Percentiles rank a stretch among this genome's conserved stretches.
Conservation (phyloP, 2,888 invertebrate species). For the Octodonta nipae region DNA sequence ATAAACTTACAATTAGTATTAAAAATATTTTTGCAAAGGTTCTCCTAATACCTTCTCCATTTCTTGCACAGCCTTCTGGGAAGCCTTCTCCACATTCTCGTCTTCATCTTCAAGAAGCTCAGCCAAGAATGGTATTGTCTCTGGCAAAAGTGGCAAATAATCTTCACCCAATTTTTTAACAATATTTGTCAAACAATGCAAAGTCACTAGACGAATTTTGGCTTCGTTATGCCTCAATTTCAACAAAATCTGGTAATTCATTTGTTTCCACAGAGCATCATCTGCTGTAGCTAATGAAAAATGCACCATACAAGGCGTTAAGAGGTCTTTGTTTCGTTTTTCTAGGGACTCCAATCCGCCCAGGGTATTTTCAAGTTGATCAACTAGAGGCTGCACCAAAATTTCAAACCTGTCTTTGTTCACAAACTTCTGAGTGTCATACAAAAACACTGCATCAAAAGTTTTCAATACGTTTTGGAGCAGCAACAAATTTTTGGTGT, state of each 20-base stretch:
- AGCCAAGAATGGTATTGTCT: conserved; percentile 86
- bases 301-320: conserved; percentile 71
- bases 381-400: conserved; percentile 74
- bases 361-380: conserved; percentile 69
- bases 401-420: conserved; percentile 74
- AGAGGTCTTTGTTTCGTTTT: conserved; percentile 42
- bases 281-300: conserved; percentile 72
- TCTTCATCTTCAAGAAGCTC: conserved; percentile 86
- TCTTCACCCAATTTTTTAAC: conserved; percentile 77
- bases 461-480: conserved; percentile 63
- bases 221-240: conserved; percentile 70
- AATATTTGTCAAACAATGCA: conserved; percentile 62
- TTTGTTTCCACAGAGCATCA: conserved; percentile 76
- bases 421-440: conserved; percentile 72
- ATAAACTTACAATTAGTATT: conserved; percentile 17
- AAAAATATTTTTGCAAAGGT: conserved; percentile 79
- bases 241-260: conserved; percentile 79
- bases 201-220: conserved; percentile 57
- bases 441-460: conserved; percentile 61
- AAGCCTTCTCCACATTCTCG: conserved; percentile 63
- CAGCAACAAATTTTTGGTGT: conserved; percentile 47
- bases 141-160: conserved; percentile 77
- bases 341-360: conserved; percentile 49
- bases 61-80: conserved; percentile 67
- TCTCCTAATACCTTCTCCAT: conserved; percentile 80